Evolutionary conservation across 1,140 invertebrate genomes (phyloP).

Genomic region (Riptortus pedestris): DNA sequence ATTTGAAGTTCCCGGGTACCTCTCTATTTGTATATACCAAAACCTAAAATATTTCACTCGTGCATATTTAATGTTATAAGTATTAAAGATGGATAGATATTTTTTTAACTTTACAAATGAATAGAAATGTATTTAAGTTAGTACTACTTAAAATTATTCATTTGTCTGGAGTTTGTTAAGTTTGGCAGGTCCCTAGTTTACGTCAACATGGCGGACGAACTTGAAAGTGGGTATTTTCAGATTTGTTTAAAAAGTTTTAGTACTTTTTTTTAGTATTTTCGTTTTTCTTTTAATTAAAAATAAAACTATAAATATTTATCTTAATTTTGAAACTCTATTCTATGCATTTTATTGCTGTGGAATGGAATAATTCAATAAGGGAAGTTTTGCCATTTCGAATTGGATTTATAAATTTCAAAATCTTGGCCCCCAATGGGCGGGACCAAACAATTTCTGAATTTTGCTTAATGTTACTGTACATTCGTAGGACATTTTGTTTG

Average conservation of each 20-base stretch:
- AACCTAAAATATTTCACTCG: too few relatives aligned
- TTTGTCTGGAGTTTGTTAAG: constrained; percentile 6
- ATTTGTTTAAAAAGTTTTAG: constrained; percentile 11
- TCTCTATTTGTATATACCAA: too few relatives aligned
- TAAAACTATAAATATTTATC: constrained; percentile 20
- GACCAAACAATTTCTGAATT: constrained; percentile 22
- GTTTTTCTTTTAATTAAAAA: neutral
- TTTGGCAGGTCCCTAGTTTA: constrained; percentile 9
- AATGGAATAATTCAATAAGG: constrained; percentile 1
- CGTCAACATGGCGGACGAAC: constrained; percentile 34
- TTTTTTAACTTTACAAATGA: too few relatives aligned
- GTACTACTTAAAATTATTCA: too few relatives aligned
- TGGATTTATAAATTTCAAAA: constrained; percentile 20
- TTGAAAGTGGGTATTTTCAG: constrained; percentile 33
- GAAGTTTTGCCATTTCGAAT: constrained; percentile 14
- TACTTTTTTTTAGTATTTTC: neutral
- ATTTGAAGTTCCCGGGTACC: too few relatives aligned
- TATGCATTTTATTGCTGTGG: neutral
- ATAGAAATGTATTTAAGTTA: too few relatives aligned
- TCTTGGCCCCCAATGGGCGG: constrained; percentile 17
- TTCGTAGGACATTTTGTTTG: neutral
- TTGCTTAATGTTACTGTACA: neutral
- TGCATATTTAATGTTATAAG: too few relatives aligned
- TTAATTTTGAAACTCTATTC: constrained; percentile 4
- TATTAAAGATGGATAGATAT: too few relatives aligned